Percentiles rank a stretch among this genome's conserved stretches.
Evolutionary conservation across 2,797 vertebrate species (phyloP).

Genomic region (Anableps anableps): DNA sequence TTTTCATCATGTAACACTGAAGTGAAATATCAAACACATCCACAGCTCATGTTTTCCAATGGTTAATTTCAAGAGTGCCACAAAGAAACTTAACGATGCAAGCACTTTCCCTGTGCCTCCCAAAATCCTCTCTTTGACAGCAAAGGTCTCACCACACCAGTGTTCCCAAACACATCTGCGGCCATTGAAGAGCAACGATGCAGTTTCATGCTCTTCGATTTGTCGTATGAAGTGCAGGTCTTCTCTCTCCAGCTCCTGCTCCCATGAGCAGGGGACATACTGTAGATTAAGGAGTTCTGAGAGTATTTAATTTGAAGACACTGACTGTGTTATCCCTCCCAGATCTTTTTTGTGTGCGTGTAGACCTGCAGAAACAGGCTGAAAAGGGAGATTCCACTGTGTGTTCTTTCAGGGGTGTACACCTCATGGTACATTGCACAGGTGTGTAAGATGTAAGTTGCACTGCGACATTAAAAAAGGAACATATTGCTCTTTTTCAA

Average conservation of each 20-base stretch:
- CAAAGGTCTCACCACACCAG: conserved; percentile 56
- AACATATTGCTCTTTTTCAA: conserved; percentile 96
- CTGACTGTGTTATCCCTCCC: conserved; percentile 83
- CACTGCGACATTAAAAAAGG: conserved; percentile 95
- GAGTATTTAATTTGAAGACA: conserved; percentile 75
- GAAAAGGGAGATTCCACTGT: conserved; percentile 90
- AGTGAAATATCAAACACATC: conserved; percentile 59
- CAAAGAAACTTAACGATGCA: conserved; percentile 80
- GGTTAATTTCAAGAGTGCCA: conserved; percentile 70
- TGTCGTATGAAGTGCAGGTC: conserved; percentile 56
- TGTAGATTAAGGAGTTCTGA: conserved; percentile 63
- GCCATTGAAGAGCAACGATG: conserved; percentile 60
- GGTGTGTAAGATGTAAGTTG: conserved; percentile 95
- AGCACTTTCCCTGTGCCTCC: conserved; percentile 82
- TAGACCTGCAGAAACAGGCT: conserved; percentile 86
- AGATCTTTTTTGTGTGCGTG: conserved; percentile 78
- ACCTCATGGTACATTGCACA: conserved; percentile 94
- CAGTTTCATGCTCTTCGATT: conserved; percentile 57
- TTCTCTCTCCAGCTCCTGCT: conserved; percentile 59
- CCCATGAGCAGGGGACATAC: conserved; percentile 56
- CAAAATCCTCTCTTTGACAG: conserved; percentile 70
- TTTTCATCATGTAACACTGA: conserved; percentile 63
- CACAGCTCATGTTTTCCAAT: conserved; percentile 57
- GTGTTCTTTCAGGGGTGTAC: conserved; percentile 91
- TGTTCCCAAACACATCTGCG: conserved; percentile 50